These are phyloP conservation scores for Coelogynopora nodosa DNA, from an alignment of 2,888 invertebrate genomes.

Conservation along the genomic window DNA sequence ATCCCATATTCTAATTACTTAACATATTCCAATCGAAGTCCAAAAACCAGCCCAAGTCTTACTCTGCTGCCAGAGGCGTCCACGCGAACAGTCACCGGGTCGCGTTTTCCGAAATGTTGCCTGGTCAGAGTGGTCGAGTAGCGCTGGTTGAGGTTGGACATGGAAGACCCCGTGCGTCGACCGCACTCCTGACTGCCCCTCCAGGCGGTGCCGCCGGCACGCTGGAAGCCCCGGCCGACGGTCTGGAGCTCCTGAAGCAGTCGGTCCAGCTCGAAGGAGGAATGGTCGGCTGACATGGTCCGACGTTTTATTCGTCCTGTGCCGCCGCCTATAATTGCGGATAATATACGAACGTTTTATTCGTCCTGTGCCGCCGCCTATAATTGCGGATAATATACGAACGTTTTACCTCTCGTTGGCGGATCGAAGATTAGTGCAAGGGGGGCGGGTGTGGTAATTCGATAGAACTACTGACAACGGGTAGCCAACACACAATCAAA, in stretches of 20 bases:
- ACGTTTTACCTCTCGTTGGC: neutral
- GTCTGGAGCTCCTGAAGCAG: neutral
- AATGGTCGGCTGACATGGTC: neutral
- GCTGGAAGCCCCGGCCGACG: neutral
- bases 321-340: neutral
- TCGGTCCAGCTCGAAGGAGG: neutral
- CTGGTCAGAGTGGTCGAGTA: neutral
- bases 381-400: neutral
- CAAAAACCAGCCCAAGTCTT: neutral
- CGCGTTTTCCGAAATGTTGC: neutral
- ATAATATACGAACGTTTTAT: neutral
- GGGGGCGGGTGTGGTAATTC: too few relatives aligned
- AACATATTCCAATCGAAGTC: too few relatives aligned
- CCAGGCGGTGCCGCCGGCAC: neutral
- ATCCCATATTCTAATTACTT: too few relatives aligned
- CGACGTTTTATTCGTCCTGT: neutral
- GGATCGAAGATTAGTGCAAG: too few relatives aligned
- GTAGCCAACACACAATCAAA: too few relatives aligned
- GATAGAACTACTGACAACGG: too few relatives aligned
- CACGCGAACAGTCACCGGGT: neutral
- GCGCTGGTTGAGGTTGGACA: neutral
- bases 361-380: neutral
- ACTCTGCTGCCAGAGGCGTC: neutral
- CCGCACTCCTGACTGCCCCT: neutral
- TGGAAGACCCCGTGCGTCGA: neutral